These are phyloP conservation scores for Phocoena sinus DNA, from an alignment of 2,113 vertebrate genomes.

Conservation along the genomic window DNA sequence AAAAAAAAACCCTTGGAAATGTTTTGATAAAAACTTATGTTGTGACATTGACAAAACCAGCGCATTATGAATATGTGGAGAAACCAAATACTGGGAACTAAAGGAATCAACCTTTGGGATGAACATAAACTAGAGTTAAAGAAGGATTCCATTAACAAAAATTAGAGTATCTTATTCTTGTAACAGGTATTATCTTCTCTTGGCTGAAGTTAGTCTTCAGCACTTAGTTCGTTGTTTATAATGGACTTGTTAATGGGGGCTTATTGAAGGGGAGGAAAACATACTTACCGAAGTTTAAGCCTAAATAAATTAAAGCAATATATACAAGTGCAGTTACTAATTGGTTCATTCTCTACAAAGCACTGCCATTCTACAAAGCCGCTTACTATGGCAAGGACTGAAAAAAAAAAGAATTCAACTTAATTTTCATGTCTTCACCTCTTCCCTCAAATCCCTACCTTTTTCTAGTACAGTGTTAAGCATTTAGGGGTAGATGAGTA, in stretches of 20 bases:
- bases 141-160: neutral
- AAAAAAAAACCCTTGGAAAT: neutral
- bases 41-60: neutral
- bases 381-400: slow-evolving; percentile 64
- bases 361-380: slow-evolving; percentile 66
- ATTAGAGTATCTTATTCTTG: neutral
- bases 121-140: neutral
- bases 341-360: slow-evolving; percentile 67
- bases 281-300: slow-evolving; percentile 52
- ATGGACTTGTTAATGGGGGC: neutral
- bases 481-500: neutral
- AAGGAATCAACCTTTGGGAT: neutral
- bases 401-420: slow-evolving; percentile 78
- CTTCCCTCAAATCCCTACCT: neutral
- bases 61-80: neutral
- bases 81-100: neutral
- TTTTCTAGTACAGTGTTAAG: neutral
- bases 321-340: neutral
- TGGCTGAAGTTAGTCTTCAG: neutral
- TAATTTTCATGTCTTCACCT: neutral
- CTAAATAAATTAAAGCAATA: slow-evolving; percentile 61
- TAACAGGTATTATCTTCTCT: neutral
- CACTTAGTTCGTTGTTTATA: neutral
- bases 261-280: neutral
- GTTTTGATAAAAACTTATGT: neutral